A percentile compares a stretch with the other conserved stretches of the same genome.
These are phyloP conservation scores for Uloborus plumipes DNA, from an alignment of 2,888 invertebrate species.

Conservation along the genomic window DNA sequence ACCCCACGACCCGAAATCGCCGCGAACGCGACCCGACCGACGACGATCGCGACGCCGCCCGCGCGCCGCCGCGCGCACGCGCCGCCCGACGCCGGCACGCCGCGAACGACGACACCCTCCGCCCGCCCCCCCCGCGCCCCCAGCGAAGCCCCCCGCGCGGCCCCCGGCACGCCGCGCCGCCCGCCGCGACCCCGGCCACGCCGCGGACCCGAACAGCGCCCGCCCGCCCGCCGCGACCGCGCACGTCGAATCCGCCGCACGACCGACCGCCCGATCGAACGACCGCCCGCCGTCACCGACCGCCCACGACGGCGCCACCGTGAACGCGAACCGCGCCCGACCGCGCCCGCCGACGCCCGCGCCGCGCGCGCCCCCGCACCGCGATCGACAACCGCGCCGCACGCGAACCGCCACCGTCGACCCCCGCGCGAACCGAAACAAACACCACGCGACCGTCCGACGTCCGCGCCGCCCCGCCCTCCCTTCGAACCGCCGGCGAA, in stretches of 20 bases:
- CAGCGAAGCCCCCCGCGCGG: neutral
- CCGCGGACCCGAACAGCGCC: neutral
- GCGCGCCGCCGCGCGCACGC: neutral
- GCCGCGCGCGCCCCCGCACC: neutral
- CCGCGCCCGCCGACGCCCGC: neutral
- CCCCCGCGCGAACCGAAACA: neutral
- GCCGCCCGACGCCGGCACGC: neutral
- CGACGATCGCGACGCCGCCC: neutral
- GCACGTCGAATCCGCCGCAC: neutral
- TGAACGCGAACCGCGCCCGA: neutral
- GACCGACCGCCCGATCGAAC: neutral
- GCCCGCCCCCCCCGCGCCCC: neutral
- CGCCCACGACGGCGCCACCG: neutral
- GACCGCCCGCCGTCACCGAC: neutral
- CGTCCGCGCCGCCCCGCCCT: neutral
- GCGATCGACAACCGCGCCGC: neutral
- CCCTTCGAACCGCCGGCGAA: neutral
- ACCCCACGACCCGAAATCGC: neutral
- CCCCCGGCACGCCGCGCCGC: neutral
- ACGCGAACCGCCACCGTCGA: neutral
- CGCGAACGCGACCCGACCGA: neutral
- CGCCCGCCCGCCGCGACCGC: neutral
- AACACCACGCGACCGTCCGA: neutral
- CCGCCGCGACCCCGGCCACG: neutral
- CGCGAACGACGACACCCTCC: neutral